These are phyloP conservation scores for Poeciliopsis turneri DNA, from an alignment of 2,797 vertebrate species.

Conservation along the genomic window DNA sequence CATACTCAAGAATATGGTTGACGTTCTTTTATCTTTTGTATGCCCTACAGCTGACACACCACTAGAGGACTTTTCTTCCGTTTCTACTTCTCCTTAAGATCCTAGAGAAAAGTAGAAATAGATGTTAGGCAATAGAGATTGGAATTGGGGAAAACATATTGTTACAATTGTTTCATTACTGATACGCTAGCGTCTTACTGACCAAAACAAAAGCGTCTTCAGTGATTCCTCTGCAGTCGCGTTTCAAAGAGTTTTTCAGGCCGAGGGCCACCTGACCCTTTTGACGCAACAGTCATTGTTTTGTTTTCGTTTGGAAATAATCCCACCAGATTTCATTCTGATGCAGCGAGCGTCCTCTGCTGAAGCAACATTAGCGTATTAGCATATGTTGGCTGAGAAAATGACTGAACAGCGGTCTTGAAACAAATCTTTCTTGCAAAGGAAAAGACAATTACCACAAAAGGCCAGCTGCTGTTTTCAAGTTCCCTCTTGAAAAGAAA, in stretches of 20 bases:
- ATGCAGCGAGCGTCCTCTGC: neutral
- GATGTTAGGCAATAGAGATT: neutral
- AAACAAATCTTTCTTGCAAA: neutral
- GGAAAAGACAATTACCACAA: neutral
- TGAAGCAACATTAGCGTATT: neutral
- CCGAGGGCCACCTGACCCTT: neutral
- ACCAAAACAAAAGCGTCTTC: neutral
- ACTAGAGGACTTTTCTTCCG: no score
- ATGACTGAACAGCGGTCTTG: no score
- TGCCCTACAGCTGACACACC: constrained; percentile 61
- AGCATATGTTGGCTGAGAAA: no score
- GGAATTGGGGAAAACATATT: neutral
- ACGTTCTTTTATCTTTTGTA: constrained; percentile 86
- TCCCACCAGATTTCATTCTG: neutral
- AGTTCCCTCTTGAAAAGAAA: neutral
- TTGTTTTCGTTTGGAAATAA: no score
- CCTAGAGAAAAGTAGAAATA: neutral
- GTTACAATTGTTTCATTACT: neutral
- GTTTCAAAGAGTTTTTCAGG: neutral
- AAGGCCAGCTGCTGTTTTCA: neutral
- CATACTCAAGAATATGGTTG: constrained; percentile 90
- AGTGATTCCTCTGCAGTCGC: neutral
- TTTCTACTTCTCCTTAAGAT: no score
- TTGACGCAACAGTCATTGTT: no score
- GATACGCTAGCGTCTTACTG: neutral